These are phyloP conservation scores for Caranx melampygus DNA, from an alignment of 2,113 vertebrate genomes.

Conservation along the genomic window DNA sequence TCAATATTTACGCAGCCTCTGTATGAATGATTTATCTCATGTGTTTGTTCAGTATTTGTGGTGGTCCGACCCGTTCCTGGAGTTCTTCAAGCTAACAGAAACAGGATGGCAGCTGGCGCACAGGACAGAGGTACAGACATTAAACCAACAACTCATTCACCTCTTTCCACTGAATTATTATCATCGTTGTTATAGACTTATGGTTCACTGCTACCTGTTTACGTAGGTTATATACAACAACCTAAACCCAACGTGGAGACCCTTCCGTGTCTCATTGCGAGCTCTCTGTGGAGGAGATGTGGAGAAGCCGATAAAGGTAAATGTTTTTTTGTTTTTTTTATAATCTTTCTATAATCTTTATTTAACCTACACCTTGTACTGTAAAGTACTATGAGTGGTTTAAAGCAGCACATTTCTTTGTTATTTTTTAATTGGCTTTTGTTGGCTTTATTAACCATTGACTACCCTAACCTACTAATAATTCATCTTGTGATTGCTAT, in stretches of 20 bases:
- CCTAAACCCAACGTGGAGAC: slow-evolving; percentile 93
- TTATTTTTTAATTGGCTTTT: background rate
- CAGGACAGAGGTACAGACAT: slow-evolving; percentile 91
- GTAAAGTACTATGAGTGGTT: background rate
- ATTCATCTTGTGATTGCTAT: slow-evolving; percentile 34
- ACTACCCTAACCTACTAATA: slow-evolving; percentile 49
- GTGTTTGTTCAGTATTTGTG: slow-evolving; percentile 88
- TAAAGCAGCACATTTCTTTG: background rate
- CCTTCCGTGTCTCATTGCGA: slow-evolving; percentile 91
- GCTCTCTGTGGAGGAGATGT: slow-evolving; percentile 93
- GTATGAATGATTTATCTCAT: background rate
- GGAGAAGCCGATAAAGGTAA: slow-evolving; percentile 85
- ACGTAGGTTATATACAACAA: slow-evolving; percentile 93
- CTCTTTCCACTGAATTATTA: background rate
- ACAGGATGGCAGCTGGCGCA: slow-evolving; percentile 95
- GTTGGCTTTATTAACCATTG: background rate
- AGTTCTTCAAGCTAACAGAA: slow-evolving; percentile 91
- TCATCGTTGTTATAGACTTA: background rate
- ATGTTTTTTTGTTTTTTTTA: background rate
- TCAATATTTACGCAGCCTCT: background rate
- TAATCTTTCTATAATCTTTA: no score
- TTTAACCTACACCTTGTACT: background rate
- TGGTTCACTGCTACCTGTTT: background rate
- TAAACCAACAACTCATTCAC: no score
- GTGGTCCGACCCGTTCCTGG: slow-evolving; percentile 97